These are phyloP conservation scores for Albula goreensis DNA, from an alignment of 2,113 vertebrate genomes.

Conservation along the genomic window DNA sequence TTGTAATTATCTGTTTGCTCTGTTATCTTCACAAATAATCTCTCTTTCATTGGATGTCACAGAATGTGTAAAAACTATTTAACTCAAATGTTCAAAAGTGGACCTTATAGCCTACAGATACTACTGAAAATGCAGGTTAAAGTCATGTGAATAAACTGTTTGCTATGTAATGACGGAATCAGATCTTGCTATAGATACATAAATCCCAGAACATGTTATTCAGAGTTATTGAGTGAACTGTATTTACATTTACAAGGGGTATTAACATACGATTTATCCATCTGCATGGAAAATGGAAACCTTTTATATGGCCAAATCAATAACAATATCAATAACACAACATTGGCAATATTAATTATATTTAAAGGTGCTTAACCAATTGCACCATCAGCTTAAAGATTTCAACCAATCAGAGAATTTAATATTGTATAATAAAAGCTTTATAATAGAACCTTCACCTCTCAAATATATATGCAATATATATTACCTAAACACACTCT, in stretches of 20 bases:
- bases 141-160: no score
- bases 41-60: no score
- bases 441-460: neutral
- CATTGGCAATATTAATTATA: neutral
- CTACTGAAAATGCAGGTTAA: neutral
- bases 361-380: neutral
- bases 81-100: neutral
- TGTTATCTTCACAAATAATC: no score
- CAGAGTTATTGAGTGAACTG: neutral
- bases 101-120: neutral
- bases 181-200: no score
- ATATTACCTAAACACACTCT: neutral
- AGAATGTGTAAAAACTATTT: neutral
- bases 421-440: neutral
- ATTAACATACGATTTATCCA: neutral
- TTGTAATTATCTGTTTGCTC: no score
- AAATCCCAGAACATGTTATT: no score
- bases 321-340: neutral
- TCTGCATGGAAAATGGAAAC: neutral
- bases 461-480: neutral
- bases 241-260: neutral
- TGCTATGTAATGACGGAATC: no score
- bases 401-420: neutral
- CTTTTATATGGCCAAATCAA: neutral
- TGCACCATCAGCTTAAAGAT: neutral